Percentiles rank a stretch among this genome's conserved stretches.
phyloP scores from a whole-genome alignment of 1,140 invertebrate species.

The Sitodiplosis mosellana region DNA sequence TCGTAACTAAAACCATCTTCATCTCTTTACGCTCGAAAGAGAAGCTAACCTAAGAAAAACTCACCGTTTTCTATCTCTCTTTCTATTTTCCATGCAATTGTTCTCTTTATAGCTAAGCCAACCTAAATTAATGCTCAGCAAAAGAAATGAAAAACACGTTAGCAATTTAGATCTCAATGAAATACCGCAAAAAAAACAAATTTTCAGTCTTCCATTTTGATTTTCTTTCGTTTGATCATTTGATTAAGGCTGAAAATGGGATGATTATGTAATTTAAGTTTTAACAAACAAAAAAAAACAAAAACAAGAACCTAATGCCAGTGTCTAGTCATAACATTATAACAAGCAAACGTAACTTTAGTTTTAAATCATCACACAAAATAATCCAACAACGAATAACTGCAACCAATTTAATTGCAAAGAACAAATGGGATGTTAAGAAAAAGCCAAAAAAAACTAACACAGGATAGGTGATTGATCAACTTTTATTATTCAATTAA shows the following conservation, averaged over 20 bases:
- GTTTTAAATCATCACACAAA: too few relatives aligned
- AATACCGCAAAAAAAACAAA: conserved; percentile 2
- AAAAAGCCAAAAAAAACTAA: too few relatives aligned
- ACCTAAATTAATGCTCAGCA: neutral
- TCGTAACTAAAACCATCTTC: too few relatives aligned
- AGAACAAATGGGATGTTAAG: neutral
- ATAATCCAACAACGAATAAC: neutral
- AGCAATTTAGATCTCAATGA: neutral
- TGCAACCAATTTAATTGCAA: neutral
- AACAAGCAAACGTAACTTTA: too few relatives aligned
- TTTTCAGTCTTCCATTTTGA: neutral
- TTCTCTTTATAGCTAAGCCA: conserved; percentile 1
- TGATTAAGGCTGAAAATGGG: too few relatives aligned
- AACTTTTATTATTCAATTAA: too few relatives aligned
- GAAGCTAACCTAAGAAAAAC: neutral
- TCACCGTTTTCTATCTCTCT: neutral
- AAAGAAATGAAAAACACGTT: neutral
- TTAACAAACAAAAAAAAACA: neutral
- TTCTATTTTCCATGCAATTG: too few relatives aligned
- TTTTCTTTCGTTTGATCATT: too few relatives aligned
- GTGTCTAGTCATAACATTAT: too few relatives aligned
- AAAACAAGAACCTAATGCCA: neutral
- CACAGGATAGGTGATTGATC: too few relatives aligned
- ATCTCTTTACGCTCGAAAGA: neutral
- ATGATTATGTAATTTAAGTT: neutral